These are phyloP conservation scores for Euthynnus affinis DNA, from an alignment of 2,797 vertebrate species.

Conservation along the genomic window DNA sequence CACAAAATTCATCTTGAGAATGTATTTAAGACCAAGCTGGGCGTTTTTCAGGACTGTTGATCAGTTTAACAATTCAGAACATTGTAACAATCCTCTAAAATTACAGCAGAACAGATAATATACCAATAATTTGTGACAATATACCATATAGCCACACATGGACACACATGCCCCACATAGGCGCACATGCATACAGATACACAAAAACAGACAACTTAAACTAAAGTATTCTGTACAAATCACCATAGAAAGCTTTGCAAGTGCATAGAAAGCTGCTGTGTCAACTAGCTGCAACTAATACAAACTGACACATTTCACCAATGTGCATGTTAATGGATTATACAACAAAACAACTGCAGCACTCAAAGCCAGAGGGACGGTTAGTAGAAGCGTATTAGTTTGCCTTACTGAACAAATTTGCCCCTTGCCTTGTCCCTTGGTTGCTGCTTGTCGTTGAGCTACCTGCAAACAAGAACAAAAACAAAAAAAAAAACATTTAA, in stretches of 20 bases:
- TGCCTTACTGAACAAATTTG: conserved; percentile 93
- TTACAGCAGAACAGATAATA: background rate
- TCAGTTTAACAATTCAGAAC: background rate
- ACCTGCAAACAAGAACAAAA: conserved; percentile 83
- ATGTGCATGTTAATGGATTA: conserved; percentile 73
- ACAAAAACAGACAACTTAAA: background rate
- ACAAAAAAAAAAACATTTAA: background rate
- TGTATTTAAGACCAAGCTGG: no score
- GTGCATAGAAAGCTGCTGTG: background rate
- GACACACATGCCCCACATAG: background rate
- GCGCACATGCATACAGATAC: background rate
- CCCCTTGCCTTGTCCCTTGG: conserved; percentile 93
- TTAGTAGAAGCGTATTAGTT: conserved; percentile 81
- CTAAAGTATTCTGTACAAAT: background rate
- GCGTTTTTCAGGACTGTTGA: background rate
- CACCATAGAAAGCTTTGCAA: background rate
- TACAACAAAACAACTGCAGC: conserved; percentile 46
- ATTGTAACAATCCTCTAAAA: background rate
- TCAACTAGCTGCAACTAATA: background rate
- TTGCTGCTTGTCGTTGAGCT: conserved; percentile 87
- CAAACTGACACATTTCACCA: conserved; percentile 4
- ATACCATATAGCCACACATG: background rate
- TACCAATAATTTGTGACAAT: background rate
- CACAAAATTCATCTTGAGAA: background rate
- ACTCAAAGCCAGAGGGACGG: conserved; percentile 49